Conservation (phyloP, 2,797 vertebrate species). For the Helostoma temminkii region DNA sequence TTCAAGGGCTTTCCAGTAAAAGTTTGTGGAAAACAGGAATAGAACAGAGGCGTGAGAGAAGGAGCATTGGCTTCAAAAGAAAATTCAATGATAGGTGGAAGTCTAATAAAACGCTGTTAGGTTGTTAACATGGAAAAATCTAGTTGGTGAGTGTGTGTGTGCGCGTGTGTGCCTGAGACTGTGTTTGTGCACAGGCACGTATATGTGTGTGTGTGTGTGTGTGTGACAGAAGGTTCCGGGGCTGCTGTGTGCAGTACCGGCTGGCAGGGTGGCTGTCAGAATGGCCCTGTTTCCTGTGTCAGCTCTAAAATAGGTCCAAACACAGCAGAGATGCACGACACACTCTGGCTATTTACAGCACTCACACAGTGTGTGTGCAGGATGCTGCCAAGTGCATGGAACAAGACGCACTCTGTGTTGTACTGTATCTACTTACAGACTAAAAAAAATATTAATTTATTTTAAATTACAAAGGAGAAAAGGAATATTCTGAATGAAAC, state of each 20-base stretch:
- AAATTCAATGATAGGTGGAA: conserved; percentile 55
- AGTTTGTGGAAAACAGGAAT: conserved; percentile 40
- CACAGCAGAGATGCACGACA: conserved; percentile 85
- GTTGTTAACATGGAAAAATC: conserved; percentile 63
- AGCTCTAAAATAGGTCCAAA: conserved; percentile 87
- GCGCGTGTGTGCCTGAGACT: conserved; percentile 23
- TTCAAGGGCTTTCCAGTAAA: conserved; percentile 48
- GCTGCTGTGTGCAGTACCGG: conserved; percentile 82
- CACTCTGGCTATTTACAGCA: conserved; percentile 86
- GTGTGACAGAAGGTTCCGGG: conserved; percentile 76
- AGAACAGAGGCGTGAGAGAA: conserved; percentile 19
- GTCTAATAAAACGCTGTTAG: conserved; percentile 49
- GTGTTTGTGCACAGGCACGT: conserved; percentile 17
- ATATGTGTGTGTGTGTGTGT: conserved; percentile 44
- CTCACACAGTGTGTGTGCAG: conserved; percentile 77
- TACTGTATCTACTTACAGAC: conserved; percentile 54
- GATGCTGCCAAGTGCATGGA: conserved; percentile 79
- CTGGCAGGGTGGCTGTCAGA: conserved; percentile 83
- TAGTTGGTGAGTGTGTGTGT: conserved; percentile 29
- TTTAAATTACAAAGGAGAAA: conserved; percentile 38
- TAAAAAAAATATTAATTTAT: conserved; percentile 37
- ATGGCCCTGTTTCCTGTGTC: conserved; percentile 87
- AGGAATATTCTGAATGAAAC: conserved; percentile 7
- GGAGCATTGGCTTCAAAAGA: conserved; percentile 44
- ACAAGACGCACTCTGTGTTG: conserved; percentile 55